Evolutionary conservation across 2,797 vertebrate species (phyloP), one percentile per base, ranked within the genome.

Genomic region (Siniperca obscura): DNA sequence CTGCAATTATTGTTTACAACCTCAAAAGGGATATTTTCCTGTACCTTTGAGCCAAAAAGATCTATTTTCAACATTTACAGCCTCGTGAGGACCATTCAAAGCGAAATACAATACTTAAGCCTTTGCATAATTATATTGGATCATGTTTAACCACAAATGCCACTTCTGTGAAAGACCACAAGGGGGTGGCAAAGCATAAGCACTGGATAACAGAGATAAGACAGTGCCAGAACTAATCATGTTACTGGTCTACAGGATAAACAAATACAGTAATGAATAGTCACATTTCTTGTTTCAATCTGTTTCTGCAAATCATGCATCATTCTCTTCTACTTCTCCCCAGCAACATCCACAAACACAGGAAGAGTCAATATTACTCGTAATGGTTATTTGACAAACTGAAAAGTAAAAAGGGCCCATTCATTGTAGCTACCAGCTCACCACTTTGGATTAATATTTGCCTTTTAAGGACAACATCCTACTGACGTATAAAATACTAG

Each of bases 1-100:
- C 55, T 88, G 73, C 76, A 90, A 85, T 89, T 90, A 89, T 84
- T 89, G 91, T 94, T 91, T 90, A 87, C 77, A 5, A 69, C 83
- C 85, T 76, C 84, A 81, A 86, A 86, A 72, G 64, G 70, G 64
- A 87, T 77, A 83, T 87, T 94, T 92, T 90, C 75, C 76, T 75
- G 22, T 69, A 77, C 52, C 40, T 76, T 48, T 42, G 44, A 70
- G 82, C 82, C 81, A 87, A 84, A 84, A 21, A 59, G 42, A 74
- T 88, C 76, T 87, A 86, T 92, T 93, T 92, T 87, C 70, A 81
- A 84, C 72, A 82, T 77, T 81, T 76, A 82, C 55, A 42, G 76
- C 56, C 57, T 70, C 10, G 0, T 60, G 64, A 66, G 30, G 66
- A 44, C 53, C 17, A 62, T 34, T 84, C 53, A 74, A 56, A 76